Base-by-base conservation (phyloP, 2,888 invertebrate genomes). In the Dendrolimus pini region DNA sequence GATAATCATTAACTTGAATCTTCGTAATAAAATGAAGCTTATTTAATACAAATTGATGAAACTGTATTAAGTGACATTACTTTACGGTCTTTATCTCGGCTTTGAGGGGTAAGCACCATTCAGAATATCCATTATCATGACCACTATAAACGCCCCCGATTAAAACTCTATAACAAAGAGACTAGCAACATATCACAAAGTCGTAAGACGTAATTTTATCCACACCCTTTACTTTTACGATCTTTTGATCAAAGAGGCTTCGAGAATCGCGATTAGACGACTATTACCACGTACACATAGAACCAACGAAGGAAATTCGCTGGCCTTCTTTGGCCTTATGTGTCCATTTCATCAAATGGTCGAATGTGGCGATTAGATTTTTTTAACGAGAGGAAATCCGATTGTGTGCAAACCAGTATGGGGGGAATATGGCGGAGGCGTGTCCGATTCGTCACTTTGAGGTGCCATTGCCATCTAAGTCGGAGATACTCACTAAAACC, bases 51-150 rank as follows among this genome's bases (percentile, higher is more conserved):
- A 30, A 30, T 30, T 30, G 30, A 30, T 3, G 30, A 30, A 47
- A 8, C 12, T 47, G 6, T 47, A 10, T 7, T 12, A 47, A 47
- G 47, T 47, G 47, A 59, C 2, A 59, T 64, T 57, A 62, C 61
- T 63, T 66, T 58, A 65, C 61, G 55, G 59, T 52, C 56, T 55
- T 47, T 58, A 62, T 62, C 58, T 58, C 56, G 58, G 57, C 66
- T 55, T 66, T 66, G 59, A 54, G 60, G 59, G 60, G 57, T 59
- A 56, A 67, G 52, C 52, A 61, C 57, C 55, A 59, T 55, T 64
- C 60, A 54, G 54, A 56, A 57, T 63, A 64, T 62, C 59, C 55
- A 52, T 64, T 63, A 65, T 59, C 55, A 52, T 41, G 9, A 42
- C 54, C n/a, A 30, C 58, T 57, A 59, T 56, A 56, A 64, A 62